Evolutionary conservation across 2,888 invertebrate species (phyloP).

Genomic region (Drosophila anomalata): DNA sequence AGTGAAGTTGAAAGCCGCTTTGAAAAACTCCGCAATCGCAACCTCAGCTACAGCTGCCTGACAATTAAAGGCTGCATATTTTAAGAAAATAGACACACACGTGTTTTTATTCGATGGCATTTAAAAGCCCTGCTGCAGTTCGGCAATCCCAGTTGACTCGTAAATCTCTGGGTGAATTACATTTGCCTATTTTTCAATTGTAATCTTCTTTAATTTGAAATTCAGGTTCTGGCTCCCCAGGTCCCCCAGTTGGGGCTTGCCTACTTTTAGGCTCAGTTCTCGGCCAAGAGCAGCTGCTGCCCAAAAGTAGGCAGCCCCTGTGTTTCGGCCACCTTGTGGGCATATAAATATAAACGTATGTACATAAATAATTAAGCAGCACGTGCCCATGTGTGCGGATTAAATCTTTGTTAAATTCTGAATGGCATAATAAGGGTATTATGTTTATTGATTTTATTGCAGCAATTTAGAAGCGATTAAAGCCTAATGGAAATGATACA

Average conservation of each 20-base stretch:
- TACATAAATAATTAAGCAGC: slow-evolving; percentile 7
- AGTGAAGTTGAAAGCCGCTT: slow-evolving; percentile 20
- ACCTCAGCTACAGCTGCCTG: slow-evolving; percentile 38
- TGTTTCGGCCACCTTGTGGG: neutral
- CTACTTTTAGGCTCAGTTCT: slow-evolving; percentile 35
- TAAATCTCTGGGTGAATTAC: slow-evolving; percentile 27
- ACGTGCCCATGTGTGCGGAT: slow-evolving; percentile 9
- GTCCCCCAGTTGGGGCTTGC: neutral
- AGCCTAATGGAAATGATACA: neutral
- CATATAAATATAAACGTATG: slow-evolving; percentile 1
- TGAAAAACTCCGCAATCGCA: neutral
- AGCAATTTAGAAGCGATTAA: neutral
- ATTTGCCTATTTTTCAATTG: slow-evolving; percentile 8
- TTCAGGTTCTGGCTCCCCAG: slow-evolving; percentile 19
- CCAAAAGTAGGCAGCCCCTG: slow-evolving; percentile 53
- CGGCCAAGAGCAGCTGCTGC: slow-evolving; percentile 19
- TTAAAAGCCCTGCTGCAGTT: slow-evolving; percentile 20
- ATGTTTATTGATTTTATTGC: neutral
- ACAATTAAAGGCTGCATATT: slow-evolving; percentile 46
- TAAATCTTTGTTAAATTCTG: slow-evolving; percentile 1
- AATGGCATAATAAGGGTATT: neutral
- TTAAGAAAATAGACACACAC: slow-evolving; percentile 29
- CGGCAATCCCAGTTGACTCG: slow-evolving; percentile 33
- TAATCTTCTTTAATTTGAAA: slow-evolving; percentile 36
- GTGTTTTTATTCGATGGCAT: slow-evolving; percentile 4